A percentile compares a stretch with the other conserved stretches of the same genome.
phyloP scores from a whole-genome alignment of 2,113 vertebrate species.

The Caretta caretta region DNA sequence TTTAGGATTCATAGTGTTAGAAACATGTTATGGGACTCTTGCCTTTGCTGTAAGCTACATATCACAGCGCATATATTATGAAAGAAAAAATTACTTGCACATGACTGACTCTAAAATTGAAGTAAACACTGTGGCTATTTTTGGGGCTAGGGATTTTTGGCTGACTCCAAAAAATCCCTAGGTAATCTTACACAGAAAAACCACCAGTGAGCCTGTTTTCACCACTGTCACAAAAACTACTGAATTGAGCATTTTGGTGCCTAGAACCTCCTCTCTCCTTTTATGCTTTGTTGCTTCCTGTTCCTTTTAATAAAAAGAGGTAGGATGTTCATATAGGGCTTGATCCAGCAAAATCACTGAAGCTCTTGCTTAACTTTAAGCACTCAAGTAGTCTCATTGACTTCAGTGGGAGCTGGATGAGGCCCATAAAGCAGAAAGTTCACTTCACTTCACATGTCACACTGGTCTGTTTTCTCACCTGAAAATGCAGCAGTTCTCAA shows the following conservation, averaged over 20 bases:
- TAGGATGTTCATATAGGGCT: background rate
- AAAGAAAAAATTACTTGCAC: constrained; percentile 8
- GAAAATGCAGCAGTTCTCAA: constrained; percentile 55
- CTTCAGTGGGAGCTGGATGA: background rate
- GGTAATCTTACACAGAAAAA: constrained; percentile 26
- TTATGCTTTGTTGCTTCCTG: constrained; percentile 30
- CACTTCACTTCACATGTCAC: rapidly evolving
- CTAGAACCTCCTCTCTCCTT: constrained; percentile 52
- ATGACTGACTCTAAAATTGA: background rate
- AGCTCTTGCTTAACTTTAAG: background rate
- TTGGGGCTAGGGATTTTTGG: constrained; percentile 8
- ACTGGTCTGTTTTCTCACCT: constrained; percentile 39
- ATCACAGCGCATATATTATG: background rate
- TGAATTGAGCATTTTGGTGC: background rate
- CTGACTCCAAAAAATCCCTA: constrained; percentile 30
- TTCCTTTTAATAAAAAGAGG: constrained; percentile 9
- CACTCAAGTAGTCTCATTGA: background rate
- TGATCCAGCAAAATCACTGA: constrained; percentile 17
- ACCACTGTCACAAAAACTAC: background rate
- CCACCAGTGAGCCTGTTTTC: constrained; percentile 33
- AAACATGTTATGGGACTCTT: background rate
- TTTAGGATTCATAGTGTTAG: constrained; percentile 15
- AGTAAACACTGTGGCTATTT: constrained; percentile 10
- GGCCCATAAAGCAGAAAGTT: background rate
- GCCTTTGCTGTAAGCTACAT: background rate